A percentile compares a stretch with the other conserved stretches of the same genome.
These are phyloP conservation scores for Lepeophtheirus nordmannii DNA, from an alignment of 2,888 invertebrate species.

Conservation along the genomic window DNA sequence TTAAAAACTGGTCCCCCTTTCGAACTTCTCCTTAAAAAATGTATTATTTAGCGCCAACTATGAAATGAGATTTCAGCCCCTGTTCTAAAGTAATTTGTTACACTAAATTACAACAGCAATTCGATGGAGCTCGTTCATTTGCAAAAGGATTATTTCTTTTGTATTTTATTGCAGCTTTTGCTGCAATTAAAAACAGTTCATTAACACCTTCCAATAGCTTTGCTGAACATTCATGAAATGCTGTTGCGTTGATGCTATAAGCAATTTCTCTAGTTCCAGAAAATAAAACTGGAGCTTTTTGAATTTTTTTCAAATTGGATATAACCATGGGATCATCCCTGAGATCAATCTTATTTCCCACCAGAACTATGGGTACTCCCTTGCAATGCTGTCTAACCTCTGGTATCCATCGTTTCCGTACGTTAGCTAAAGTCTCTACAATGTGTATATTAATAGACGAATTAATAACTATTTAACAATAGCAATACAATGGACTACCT, in stretches of 20 bases:
- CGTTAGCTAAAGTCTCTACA: constrained; percentile 11
- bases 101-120: too few relatives aligned
- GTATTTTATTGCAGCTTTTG: constrained; percentile 35
- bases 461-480: neutral
- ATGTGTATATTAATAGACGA: too few relatives aligned
- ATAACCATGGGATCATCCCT: neutral
- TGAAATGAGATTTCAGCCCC: too few relatives aligned
- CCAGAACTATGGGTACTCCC: constrained; percentile 8
- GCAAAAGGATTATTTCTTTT: too few relatives aligned
- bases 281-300: neutral
- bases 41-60: too few relatives aligned
- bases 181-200: constrained; percentile 41
- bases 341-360: constrained; percentile 20
- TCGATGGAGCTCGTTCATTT: too few relatives aligned
- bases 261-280: neutral
- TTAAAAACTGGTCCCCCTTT: too few relatives aligned
- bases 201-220: constrained; percentile 40
- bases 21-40: too few relatives aligned
- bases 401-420: constrained; percentile 1
- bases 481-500: neutral
- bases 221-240: constrained; percentile 40
- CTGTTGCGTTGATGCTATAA: constrained; percentile 37
- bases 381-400: constrained; percentile 12
- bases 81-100: too few relatives aligned
- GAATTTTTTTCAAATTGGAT: neutral